Evolutionary conservation across 2,797 vertebrate genomes (phyloP).

Genomic region (Microhierax caerulescens): DNA sequence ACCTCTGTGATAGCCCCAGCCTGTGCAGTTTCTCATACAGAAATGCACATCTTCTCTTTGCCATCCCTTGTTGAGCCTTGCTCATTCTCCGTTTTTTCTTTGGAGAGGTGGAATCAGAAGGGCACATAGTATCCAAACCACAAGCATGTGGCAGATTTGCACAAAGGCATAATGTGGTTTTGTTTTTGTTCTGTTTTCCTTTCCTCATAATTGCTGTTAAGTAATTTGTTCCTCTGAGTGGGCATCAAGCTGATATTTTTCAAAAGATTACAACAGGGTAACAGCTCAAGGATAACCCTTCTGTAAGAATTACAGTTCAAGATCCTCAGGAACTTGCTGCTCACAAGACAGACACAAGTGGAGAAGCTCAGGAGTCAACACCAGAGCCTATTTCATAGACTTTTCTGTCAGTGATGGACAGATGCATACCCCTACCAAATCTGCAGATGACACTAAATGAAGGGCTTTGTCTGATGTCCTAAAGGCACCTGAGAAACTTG

Average conservation of each 20-base stretch:
- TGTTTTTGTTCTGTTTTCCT: not conserved
- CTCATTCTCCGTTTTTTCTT: not conserved
- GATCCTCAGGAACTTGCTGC: not conserved
- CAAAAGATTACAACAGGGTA: not conserved
- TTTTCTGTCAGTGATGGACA: not conserved
- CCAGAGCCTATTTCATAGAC: not conserved
- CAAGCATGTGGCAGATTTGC: fast-evolving
- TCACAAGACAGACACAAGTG: not conserved
- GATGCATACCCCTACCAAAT: not conserved
- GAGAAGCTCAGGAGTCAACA: not conserved
- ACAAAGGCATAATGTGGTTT: not conserved
- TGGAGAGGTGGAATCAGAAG: not conserved
- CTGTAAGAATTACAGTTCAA: not conserved
- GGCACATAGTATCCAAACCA: not conserved
- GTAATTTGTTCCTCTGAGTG: not conserved
- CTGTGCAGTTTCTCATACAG: not conserved
- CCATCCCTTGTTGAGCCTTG: not conserved
- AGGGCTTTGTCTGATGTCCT: not conserved
- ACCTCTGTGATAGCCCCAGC: not conserved
- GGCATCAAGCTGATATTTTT: not conserved
- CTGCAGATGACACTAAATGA: not conserved
- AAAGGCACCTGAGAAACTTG: not conserved
- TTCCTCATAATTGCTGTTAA: not conserved
- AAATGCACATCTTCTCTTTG: not conserved
- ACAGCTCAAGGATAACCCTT: not conserved